Percentiles rank a stretch among this genome's conserved stretches.
These are phyloP conservation scores for Probosciger aterrimus DNA, from an alignment of 2,113 vertebrate genomes.

Conservation along the genomic window DNA sequence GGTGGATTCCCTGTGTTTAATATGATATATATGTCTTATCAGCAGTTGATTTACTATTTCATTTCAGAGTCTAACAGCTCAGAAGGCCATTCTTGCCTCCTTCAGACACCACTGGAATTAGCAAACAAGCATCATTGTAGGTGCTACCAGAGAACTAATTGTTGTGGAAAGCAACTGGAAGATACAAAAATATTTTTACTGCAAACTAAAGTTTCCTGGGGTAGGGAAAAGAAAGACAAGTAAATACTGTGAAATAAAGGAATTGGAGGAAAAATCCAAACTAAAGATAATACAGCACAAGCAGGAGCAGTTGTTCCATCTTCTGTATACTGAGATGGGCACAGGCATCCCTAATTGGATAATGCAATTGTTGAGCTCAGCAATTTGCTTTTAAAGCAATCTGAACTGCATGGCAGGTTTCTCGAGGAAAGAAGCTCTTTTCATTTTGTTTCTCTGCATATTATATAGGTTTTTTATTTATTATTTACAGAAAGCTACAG, in stretches of 20 bases:
- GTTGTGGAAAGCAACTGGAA: not conserved
- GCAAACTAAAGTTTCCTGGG: not conserved
- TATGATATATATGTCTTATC: slow-evolving; percentile 90
- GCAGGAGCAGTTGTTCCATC: not conserved
- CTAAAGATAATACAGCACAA: not conserved
- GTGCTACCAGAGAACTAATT: slow-evolving; percentile 42
- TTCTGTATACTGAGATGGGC: not conserved
- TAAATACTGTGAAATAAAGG: slow-evolving; percentile 6
- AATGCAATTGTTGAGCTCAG: not conserved
- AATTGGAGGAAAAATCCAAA: not conserved
- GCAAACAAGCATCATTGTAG: slow-evolving; percentile 74
- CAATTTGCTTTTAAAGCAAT: not conserved
- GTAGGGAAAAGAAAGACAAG: not conserved
- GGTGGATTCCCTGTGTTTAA: slow-evolving; percentile 86
- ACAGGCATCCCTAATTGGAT: not conserved
- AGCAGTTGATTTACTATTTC: slow-evolving; percentile 86
- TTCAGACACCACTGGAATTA: slow-evolving; percentile 80
- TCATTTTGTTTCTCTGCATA: not conserved
- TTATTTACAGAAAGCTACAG: not conserved
- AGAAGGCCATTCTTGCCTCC: slow-evolving; percentile 73
- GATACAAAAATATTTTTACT: not conserved
- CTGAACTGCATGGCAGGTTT: not conserved
- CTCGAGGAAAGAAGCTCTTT: not conserved
- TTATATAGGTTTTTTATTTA: not conserved
- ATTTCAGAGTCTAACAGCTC: slow-evolving; percentile 74